Percentiles rank a stretch among this genome's conserved stretches.
These are phyloP conservation scores for Goniozus legneri DNA, from an alignment of 1,140 invertebrate species.

Conservation along the genomic window DNA sequence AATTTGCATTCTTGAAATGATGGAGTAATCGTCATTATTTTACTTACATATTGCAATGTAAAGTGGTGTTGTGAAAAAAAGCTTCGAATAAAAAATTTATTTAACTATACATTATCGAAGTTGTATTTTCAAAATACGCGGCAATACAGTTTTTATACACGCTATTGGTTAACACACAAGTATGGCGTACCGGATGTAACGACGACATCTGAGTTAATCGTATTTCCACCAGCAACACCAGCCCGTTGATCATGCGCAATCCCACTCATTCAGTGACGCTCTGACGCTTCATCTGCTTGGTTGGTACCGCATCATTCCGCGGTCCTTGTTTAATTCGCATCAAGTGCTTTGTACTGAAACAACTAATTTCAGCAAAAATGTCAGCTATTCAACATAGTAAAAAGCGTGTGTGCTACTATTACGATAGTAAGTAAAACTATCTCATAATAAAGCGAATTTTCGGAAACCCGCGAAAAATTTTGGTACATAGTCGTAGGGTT, in stretches of 20 bases:
- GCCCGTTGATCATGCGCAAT: constrained; percentile 13
- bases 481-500: no score
- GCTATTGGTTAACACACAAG: no score
- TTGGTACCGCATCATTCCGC: constrained; percentile 31
- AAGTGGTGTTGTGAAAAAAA: constrained; percentile 43
- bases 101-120: constrained; percentile 39
- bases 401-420: constrained; percentile 97
- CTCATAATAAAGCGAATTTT: constrained; percentile 6
- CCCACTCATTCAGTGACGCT: constrained; percentile 29
- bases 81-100: constrained; percentile 48
- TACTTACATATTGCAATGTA: constrained; percentile 35
- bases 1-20: constrained; percentile 7
- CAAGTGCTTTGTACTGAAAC: constrained; percentile 23
- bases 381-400: constrained; percentile 78
- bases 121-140: no score
- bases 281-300: constrained; percentile 31
- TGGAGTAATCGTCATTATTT: constrained; percentile 32
- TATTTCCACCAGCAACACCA: no score
- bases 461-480: constrained; percentile 24
- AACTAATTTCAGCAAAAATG: no score
- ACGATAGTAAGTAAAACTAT: constrained; percentile 84
- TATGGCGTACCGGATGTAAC: no score
- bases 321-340: constrained; percentile 35
- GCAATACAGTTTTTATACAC: no score
- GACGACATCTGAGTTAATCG: no score